A percentile compares a stretch with the other conserved stretches of the same genome.
phyloP scores from a whole-genome alignment of 2,113 vertebrate genomes.

The Elgaria multicarinata region DNA sequence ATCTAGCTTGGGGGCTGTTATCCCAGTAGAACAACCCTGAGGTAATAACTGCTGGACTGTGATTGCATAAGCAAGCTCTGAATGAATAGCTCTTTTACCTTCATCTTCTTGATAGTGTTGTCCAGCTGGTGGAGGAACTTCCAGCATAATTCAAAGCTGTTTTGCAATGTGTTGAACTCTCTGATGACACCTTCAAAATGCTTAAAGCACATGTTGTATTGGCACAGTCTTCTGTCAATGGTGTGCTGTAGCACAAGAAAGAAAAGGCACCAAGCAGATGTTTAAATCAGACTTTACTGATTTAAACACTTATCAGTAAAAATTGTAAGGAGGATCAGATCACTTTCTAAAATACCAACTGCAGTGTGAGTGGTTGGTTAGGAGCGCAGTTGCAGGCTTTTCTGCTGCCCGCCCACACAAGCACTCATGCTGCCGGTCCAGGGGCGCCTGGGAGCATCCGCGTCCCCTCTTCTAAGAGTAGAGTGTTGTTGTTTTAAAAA shows the following conservation, averaged over 20 bases:
- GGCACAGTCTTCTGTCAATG: constrained; percentile 1
- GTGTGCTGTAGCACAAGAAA: not conserved
- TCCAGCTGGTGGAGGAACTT: not conserved
- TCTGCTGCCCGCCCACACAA: no score
- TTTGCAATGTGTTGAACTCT: not conserved
- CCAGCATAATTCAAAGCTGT: not conserved
- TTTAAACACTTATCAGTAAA: not conserved
- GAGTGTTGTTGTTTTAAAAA: no score
- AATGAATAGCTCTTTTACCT: constrained; percentile 8
- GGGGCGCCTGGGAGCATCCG: no score
- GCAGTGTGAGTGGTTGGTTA: not conserved
- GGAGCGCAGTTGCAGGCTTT: no score
- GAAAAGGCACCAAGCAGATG: not conserved
- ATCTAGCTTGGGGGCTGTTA: not conserved
- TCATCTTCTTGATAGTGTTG: constrained; percentile 29
- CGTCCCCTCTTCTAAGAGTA: no score
- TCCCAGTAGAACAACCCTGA: not conserved
- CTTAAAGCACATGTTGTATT: constrained; percentile 14
- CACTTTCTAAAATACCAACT: not conserved
- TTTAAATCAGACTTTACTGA: not conserved
- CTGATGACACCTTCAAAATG: not conserved
- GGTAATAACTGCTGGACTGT: not conserved
- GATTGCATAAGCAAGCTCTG: not conserved
- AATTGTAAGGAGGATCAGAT: not conserved
- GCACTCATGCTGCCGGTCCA: no score